Conservation (phyloP, 2,888 invertebrate genomes). For the Torymus auratus region DNA sequence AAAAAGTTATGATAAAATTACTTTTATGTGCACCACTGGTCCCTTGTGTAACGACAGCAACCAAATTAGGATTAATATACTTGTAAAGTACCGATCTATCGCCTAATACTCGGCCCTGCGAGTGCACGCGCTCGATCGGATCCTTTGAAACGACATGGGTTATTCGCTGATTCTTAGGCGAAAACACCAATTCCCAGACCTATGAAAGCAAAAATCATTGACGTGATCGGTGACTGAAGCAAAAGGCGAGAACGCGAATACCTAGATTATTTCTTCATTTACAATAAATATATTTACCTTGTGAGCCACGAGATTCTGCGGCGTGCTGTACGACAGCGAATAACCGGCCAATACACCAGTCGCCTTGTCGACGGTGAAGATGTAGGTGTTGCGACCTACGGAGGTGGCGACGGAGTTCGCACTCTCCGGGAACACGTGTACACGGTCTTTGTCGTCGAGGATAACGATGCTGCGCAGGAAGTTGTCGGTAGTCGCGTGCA, state of each 20-base stretch:
- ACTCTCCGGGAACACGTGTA: slow-evolving; percentile 83
- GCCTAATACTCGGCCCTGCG: slow-evolving; percentile 94
- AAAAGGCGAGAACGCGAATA: too few relatives aligned
- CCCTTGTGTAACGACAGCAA: slow-evolving; percentile 89
- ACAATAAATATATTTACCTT: slow-evolving; percentile 65
- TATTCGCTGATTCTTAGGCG: slow-evolving; percentile 80
- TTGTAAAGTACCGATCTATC: slow-evolving; percentile 99
- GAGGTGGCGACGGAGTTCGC: slow-evolving; percentile 78
- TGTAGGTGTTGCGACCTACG: slow-evolving; percentile 80
- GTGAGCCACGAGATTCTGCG: slow-evolving; percentile 80
- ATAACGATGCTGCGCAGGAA: slow-evolving; percentile 88
- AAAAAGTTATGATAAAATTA: slow-evolving; percentile 68
- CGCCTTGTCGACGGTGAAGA: slow-evolving; percentile 82
- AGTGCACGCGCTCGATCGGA: slow-evolving; percentile 88
- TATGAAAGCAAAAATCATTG: slow-evolving; percentile 59
- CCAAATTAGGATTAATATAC: slow-evolving; percentile 97
- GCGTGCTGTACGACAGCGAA: slow-evolving; percentile 77
- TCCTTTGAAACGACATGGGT: slow-evolving; percentile 82
- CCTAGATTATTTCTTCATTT: too few relatives aligned
- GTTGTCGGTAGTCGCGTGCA: slow-evolving; percentile 84
- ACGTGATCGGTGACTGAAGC: too few relatives aligned
- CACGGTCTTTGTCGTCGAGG: slow-evolving; percentile 82
- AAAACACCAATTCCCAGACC: slow-evolving; percentile 86
- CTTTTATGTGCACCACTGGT: slow-evolving; percentile 87
- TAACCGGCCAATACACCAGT: slow-evolving; percentile 82